Evolutionary conservation across 2,797 vertebrate genomes (phyloP), one percentile per base, ranked within the genome.

Genomic region (Manis pentadactyla): DNA sequence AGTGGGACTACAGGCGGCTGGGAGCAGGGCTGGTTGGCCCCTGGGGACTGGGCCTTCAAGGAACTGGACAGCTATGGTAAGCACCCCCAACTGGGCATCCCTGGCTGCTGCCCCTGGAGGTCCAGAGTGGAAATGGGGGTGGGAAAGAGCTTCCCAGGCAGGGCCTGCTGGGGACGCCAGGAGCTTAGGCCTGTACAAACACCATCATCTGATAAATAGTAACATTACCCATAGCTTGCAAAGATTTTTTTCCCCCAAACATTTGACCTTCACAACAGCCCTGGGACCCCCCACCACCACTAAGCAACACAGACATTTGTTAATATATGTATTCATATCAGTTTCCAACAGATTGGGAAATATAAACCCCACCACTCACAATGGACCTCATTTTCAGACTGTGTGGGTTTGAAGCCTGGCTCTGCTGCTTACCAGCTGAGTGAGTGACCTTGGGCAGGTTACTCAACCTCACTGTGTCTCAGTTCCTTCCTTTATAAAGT

Each of bases 21-120:
- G 99, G 98, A 98, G 19, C 98, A 97, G 61, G 98, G 19, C 42
- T 99, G 98, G 98, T 93, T 98, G 0, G 51, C 59, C 55, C 99
- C 99, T n/a, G 98, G 98, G 94, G 98, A 98, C 87, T 99, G 99
- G 99, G 97, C 99, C 87, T 98, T 99, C 87, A 98, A 99, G 97
- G 99, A 99, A 55, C 97, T 97, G 23, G 98, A 98, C 7, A 98
- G 98, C 96, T 99, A 99, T 0, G 99, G 99, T 99, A 98, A 99
- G 99, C 97, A 10, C 19, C 37, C n/a, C 37, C 42, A 4, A 71
- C 53, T 14, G 42, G 31, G 66, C 31, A 29, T 31, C 71, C n/a
- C 31, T 3, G 4, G n/a, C 51, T 64, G 42, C 46, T 55, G 68
- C 53, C 39, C 37, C 61, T 23, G 3, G 18, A 34, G 55, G 21